These are phyloP conservation scores for Nixonia krombeini DNA, from an alignment of 1,140 invertebrate genomes.

Conservation along the genomic window DNA sequence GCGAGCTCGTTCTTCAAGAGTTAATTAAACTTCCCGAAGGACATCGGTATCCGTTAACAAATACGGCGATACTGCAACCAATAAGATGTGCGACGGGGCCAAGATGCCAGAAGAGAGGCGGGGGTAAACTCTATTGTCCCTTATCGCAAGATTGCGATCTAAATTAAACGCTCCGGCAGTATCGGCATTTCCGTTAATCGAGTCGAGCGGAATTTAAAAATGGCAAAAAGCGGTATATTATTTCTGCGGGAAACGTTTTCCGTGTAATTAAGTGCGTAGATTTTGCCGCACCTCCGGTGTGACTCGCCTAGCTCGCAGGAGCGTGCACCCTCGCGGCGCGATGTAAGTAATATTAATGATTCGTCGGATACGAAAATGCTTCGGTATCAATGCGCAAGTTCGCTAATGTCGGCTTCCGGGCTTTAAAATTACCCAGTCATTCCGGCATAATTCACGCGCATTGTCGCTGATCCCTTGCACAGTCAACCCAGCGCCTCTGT, in stretches of 20 bases:
- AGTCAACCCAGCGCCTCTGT: constrained; percentile 10
- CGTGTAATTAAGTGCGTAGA: background rate
- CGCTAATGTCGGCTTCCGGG: constrained; percentile 69
- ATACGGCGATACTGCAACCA: too few relatives aligned
- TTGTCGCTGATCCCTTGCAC: constrained; percentile 60
- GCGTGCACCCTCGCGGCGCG: constrained; percentile 42
- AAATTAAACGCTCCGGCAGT: too few relatives aligned
- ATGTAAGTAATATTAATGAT: constrained; percentile 72
- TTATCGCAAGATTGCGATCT: too few relatives aligned
- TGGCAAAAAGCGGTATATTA: too few relatives aligned
- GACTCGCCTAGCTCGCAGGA: constrained; percentile 35
- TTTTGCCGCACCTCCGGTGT: constrained; percentile 8
- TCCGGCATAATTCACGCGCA: constrained; percentile 70
- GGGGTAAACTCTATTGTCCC: too few relatives aligned
- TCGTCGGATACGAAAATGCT: constrained; percentile 56
- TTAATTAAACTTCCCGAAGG: too few relatives aligned
- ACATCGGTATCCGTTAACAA: too few relatives aligned
- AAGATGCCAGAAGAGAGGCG: too few relatives aligned
- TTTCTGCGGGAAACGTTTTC: too few relatives aligned
- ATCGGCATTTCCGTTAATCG: too few relatives aligned
- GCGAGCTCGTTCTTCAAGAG: constrained; percentile 6
- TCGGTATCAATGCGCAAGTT: constrained; percentile 67
- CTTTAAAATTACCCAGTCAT: constrained; percentile 72
- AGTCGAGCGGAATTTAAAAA: too few relatives aligned
- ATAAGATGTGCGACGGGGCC: too few relatives aligned